Base-by-base conservation (phyloP, 2,797 vertebrate species). In the Notolepis coatsorum region DNA sequence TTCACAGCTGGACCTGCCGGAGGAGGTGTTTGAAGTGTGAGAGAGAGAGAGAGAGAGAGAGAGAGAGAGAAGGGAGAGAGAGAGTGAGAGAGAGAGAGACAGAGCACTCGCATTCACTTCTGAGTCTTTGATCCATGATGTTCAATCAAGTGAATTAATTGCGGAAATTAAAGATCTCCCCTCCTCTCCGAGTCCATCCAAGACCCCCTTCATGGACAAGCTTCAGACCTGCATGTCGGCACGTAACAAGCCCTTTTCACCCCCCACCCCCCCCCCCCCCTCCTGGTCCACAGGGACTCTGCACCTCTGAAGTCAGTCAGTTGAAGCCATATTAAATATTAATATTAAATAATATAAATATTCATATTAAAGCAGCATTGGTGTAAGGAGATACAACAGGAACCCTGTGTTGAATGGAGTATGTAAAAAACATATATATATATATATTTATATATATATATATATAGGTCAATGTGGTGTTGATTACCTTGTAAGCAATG, bases 401-500 rank as follows among this genome's bases (percentile, higher is more conserved):
- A 56, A 12, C 21, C 33, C 60, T 71, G 59, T 37, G 69, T 64
- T 71, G 76, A 79, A 67, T 4, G 49, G 61, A 39, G 65, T 30
- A 56, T 45, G 65, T 68, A 41, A 48, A 57, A 41, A 25, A 23
- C n/a, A n/a, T n/a, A n/a, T n/a, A n/a, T n/a, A n/a, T n/a, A n/a
- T n/a, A n/a, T n/a, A n/a, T n/a, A n/a, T n/a, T n/a, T n/a, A n/a
- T n/a, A n/a, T n/a, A n/a, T n/a, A n/a, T n/a, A n/a, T n/a, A n/a
- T n/a, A n/a, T n/a, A n/a, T n/a, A 70, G 70, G 52, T 66, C 77
- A 79, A 76, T 79, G 65, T 71, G 82, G 76, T 85, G 83, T 79
- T 79, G 75, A 86, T 88, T 84, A 82, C 68, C 68, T 82, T 71
- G 82, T 84, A 80, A 81, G 75, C 69, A 83, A 60, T 51, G 68